Conservation (phyloP, 1,140 invertebrate genomes). For the Uloborus diversus region DNA sequence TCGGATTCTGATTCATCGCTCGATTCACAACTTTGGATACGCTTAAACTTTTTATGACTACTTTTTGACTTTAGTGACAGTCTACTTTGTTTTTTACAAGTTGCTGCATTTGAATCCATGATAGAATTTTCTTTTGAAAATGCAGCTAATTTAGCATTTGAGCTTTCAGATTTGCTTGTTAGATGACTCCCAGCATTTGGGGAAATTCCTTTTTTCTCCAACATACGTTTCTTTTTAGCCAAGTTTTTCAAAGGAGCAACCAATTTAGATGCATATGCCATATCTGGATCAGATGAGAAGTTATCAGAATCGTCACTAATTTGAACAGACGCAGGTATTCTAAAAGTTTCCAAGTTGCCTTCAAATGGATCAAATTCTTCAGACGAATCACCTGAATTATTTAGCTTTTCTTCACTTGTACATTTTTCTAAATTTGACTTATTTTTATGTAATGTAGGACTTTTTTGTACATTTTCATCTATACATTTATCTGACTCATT, state of each 20-base stretch:
- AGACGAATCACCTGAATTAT: neutral
- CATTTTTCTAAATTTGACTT: neutral
- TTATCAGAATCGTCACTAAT: neutral
- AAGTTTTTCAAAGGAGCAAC: conserved; percentile 33
- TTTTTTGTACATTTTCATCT: no score
- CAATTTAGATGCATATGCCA: conserved; percentile 25
- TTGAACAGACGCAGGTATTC: neutral
- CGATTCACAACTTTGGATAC: conserved; percentile 12
- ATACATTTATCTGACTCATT: no score
- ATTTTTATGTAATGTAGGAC: no score
- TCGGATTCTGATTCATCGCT: conserved; percentile 33
- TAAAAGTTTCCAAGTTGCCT: neutral
- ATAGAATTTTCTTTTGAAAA: neutral
- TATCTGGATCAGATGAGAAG: conserved; percentile 33
- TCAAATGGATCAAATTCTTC: neutral
- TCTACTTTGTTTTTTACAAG: neutral
- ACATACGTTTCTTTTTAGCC: conserved; percentile 5
- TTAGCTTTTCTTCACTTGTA: neutral
- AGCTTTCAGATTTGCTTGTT: no score
- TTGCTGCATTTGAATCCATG: neutral
- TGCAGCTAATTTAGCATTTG: no score
- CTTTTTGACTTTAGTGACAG: conserved; percentile 14
- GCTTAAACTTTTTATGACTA: conserved; percentile 12
- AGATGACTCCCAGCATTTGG: neutral
- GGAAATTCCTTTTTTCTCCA: neutral